These are phyloP conservation scores for Apostichopus californicus DNA, from an alignment of 35 echinoderm and acorn worm species.

Conservation along the genomic window DNA sequence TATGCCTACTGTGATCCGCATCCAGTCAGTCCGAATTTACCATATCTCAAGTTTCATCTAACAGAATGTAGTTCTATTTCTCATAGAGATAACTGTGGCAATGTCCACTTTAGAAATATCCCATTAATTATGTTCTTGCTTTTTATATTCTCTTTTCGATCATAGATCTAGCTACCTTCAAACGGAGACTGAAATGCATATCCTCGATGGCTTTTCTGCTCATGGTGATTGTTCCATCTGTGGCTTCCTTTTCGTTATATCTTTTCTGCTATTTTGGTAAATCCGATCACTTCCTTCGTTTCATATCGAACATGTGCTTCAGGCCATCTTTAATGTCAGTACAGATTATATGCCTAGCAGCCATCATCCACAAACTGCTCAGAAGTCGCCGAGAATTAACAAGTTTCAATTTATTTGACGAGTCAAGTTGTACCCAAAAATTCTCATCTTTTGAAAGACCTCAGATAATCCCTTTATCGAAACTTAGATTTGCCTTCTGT, in stretches of 20 bases:
- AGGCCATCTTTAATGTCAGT: not conserved
- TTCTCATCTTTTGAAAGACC: not conserved
- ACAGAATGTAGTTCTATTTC: no score
- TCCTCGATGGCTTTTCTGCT: not conserved
- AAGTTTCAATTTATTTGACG: not conserved
- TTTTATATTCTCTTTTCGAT: not conserved
- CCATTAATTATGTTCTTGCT: no score
- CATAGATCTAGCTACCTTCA: not conserved
- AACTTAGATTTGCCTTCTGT: not conserved
- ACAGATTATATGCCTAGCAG: not conserved
- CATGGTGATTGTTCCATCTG: not conserved
- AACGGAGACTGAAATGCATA: not conserved
- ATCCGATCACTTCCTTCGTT: not conserved
- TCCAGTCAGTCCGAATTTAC: no score
- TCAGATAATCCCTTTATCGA: not conserved
- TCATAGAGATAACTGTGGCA: no score
- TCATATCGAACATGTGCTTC: not conserved
- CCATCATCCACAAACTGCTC: not conserved
- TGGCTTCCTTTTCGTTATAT: not conserved
- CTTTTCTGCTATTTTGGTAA: constrained; percentile 24
- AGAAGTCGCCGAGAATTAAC: no score
- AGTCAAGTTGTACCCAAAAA: not conserved
- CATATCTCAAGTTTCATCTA: no score
- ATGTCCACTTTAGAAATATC: no score
- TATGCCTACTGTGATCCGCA: no score